phyloP scores from a whole-genome alignment of 1,140 invertebrate species.

The Coboldia fuscipes region DNA sequence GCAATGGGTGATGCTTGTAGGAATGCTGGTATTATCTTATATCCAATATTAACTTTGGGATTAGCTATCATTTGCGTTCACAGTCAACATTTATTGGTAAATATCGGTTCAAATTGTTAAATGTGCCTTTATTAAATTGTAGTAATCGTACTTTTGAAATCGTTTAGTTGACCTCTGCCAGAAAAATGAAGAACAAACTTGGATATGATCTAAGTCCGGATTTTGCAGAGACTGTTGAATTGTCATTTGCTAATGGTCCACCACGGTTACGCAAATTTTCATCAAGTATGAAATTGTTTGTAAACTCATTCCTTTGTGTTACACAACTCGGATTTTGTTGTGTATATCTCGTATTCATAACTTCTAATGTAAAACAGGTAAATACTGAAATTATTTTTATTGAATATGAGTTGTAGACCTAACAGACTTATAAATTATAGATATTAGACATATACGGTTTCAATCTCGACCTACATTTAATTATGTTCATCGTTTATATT shows the following conservation, averaged over 20 bases:
- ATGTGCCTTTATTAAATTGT: not conserved
- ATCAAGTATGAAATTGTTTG: constrained; percentile 32
- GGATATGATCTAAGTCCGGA: constrained; percentile 28
- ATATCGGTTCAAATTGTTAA: constrained; percentile 8
- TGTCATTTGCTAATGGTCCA: constrained; percentile 54
- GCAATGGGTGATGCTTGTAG: constrained; percentile 57
- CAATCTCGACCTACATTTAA: constrained; percentile 32
- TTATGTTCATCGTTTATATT: constrained; percentile 45
- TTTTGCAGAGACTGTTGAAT: constrained; percentile 56
- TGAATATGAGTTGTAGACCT: not conserved
- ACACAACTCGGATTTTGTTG: constrained; percentile 91
- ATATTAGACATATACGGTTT: constrained; percentile 36
- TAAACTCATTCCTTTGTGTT: constrained; percentile 63
- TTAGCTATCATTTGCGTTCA: constrained; percentile 49
- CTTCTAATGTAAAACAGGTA: constrained; percentile 57
- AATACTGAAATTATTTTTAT: constrained; percentile 3
- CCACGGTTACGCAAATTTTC: constrained; percentile 31
- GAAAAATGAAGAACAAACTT: constrained; percentile 33
- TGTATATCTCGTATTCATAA: constrained; percentile 84
- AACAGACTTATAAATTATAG: constrained; percentile 21
- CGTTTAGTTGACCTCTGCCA: constrained; percentile 37
- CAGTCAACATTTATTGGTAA: constrained; percentile 47
- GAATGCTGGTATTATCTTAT: constrained; percentile 44
- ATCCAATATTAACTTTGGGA: constrained; percentile 35
- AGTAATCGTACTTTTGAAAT: not conserved